These are phyloP conservation scores for Lepas anatifera DNA, from an alignment of 2,888 invertebrate species.

Conservation along the genomic window DNA sequence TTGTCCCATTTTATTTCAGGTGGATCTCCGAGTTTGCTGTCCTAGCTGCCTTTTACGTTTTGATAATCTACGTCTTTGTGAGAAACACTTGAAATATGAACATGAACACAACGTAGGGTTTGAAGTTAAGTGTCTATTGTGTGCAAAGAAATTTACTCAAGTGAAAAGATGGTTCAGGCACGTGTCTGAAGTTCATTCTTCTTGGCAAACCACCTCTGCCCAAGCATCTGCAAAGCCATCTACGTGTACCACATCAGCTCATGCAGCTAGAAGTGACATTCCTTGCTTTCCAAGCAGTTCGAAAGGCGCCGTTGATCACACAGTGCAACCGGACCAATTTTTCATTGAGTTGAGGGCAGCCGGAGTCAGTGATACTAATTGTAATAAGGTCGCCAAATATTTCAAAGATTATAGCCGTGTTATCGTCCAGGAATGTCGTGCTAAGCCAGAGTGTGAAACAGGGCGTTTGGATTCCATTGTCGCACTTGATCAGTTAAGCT, in stretches of 20 bases:
- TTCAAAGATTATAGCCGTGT: background rate
- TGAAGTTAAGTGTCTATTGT: background rate
- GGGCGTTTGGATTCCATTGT: background rate
- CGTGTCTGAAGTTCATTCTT: background rate
- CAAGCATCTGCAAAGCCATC: background rate
- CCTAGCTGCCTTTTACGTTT: background rate
- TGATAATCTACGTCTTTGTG: background rate
- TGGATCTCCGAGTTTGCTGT: background rate
- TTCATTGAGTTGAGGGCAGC: background rate
- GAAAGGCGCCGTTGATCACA: background rate
- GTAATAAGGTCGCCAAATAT: background rate
- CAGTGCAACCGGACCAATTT: background rate
- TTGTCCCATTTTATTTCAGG: too few relatives aligned
- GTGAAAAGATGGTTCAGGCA: background rate
- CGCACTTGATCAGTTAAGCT: background rate
- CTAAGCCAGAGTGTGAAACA: background rate
- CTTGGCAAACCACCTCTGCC: background rate
- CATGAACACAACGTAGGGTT: background rate
- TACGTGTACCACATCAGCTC: background rate
- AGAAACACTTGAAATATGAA: background rate
- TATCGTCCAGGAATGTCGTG: background rate
- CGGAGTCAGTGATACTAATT: background rate
- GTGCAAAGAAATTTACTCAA: background rate
- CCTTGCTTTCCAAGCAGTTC: background rate
- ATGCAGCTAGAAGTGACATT: background rate